Evolutionary conservation across 2,797 vertebrate species (phyloP), one percentile per base, ranked within the genome.

Genomic region (Sciaenops ocellatus): DNA sequence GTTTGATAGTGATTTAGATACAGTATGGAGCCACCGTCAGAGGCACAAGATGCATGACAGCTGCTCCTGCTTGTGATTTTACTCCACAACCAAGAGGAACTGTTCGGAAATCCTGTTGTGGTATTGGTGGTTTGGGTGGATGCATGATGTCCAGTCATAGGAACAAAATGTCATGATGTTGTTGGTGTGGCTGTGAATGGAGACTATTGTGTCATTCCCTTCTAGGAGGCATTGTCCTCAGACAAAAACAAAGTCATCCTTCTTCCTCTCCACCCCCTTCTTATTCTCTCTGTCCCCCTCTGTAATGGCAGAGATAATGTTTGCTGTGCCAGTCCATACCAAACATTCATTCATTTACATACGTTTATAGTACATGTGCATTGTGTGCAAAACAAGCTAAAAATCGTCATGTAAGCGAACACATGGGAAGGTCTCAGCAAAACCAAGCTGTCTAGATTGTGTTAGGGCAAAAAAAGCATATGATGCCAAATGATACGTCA

Each of bases 181-280:
- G 86, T 74, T 74, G 84, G 18, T 76, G 69, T 70, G 62, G 72
- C 69, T 52, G 75, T 94, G 90, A 95, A 94, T 90, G 82, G 72
- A 75, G 47, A 24, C 73, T 67, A 85, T 93, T 95, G 92, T 95
- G 73, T 80, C 9, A 7, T 1, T 47, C 15, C 48, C 51, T 65
- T 87, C 74, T 85, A 83, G 74, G 69, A 87, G 74, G 51, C 85
- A 88, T 89, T 92, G 92, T 94, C 76, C 83, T 82, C 76, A 1
- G 73, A 76, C 69, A 47, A 73, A 88, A 86, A 90, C 90, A 93
- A 86, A 84, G 85, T 72, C 72, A 54, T 69, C 69, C 67, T 65
- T 78, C 79, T 78, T 56, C 69, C 44, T 7, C 69, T 44, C 24
- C 4, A 38, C 34, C 17, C 48, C 46, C 50, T 50, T 64, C 65